phyloP scores from a whole-genome alignment of 2,888 invertebrate species.

The Conops quadrifasciatus region DNA sequence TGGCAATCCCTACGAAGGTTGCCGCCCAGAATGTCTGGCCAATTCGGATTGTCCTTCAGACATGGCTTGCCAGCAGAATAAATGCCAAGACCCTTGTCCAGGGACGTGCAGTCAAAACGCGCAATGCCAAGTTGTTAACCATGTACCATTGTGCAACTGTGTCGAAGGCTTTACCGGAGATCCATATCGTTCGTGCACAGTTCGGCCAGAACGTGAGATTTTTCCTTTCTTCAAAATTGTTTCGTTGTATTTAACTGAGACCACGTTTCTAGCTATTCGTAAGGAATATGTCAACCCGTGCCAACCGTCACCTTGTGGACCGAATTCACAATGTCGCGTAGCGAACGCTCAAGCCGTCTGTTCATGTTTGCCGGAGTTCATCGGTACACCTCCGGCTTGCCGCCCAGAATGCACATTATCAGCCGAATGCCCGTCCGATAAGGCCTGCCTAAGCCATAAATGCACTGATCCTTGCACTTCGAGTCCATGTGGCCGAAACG shows the following conservation, averaged over 20 bases:
- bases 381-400: slow-evolving; percentile 79
- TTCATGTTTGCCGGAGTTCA: slow-evolving; percentile 76
- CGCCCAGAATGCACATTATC: slow-evolving; percentile 82
- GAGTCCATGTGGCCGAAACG: slow-evolving; percentile 72
- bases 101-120: slow-evolving; percentile 81
- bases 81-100: slow-evolving; percentile 81
- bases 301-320: slow-evolving; percentile 77
- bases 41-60: slow-evolving; percentile 78
- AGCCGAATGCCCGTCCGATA: slow-evolving; percentile 76
- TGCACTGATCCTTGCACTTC: slow-evolving; percentile 81
- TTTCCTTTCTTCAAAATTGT: slow-evolving; percentile 48
- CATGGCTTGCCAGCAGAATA: slow-evolving; percentile 76
- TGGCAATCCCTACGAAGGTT: slow-evolving; percentile 81
- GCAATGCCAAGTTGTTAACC: slow-evolving; percentile 77
- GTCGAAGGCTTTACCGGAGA: slow-evolving; percentile 78
- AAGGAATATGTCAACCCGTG: slow-evolving; percentile 69
- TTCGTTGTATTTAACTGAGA: slow-evolving; percentile 44
- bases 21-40: slow-evolving; percentile 77
- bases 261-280: slow-evolving; percentile 53
- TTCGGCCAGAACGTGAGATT: slow-evolving; percentile 68
- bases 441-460: slow-evolving; percentile 79
- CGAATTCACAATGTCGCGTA: slow-evolving; percentile 78
- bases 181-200: slow-evolving; percentile 73
- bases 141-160: slow-evolving; percentile 77
- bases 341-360: slow-evolving; percentile 78